Conservation (phyloP, 2,888 invertebrate genomes). For the Homarus gammarus region DNA sequence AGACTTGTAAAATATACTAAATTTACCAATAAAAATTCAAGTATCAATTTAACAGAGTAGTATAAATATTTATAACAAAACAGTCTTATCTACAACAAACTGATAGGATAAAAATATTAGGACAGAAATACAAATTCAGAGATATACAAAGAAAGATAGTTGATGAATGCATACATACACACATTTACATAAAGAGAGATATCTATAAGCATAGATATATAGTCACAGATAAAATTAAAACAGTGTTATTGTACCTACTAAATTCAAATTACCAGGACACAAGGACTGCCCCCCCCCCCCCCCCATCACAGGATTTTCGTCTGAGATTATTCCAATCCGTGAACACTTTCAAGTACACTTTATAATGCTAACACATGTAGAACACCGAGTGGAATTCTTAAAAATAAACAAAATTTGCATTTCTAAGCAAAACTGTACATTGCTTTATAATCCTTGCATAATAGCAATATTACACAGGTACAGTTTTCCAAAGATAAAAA, state of each 20-base stretch:
- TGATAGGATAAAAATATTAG: background rate
- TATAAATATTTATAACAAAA: background rate
- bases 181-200: background rate
- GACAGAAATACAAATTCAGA: background rate
- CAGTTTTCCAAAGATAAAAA: constrained; percentile 9
- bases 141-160: background rate
- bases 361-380: constrained; percentile 9
- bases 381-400: background rate
- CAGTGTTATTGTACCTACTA: background rate
- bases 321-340: background rate
- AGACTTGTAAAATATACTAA: too few species aligned
- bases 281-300: too few species aligned
- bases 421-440: constrained; percentile 11
- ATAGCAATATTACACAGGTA: background rate
- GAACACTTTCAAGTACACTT: background rate
- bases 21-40: too few species aligned
- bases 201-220: background rate
- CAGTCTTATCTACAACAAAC: background rate
- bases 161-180: background rate
- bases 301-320: background rate
- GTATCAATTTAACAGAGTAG: background rate
- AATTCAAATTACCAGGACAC: background rate
- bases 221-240: background rate
- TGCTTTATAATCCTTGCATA: constrained; percentile 10
- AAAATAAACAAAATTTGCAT: background rate